Evolutionary conservation across 2,888 invertebrate genomes (phyloP).

Genomic region (Eilema depressum): DNA sequence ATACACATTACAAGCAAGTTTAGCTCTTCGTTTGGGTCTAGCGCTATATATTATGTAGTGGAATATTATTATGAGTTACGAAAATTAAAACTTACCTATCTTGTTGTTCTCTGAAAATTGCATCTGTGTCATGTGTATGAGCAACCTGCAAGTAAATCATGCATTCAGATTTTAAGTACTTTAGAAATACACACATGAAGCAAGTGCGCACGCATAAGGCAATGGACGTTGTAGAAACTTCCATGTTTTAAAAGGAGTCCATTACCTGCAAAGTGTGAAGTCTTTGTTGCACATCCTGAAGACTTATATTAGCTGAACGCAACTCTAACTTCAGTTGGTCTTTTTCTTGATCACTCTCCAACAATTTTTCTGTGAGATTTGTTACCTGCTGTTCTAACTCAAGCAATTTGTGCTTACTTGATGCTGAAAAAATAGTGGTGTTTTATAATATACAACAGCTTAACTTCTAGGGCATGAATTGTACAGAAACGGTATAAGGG

Average conservation of each 20-base stretch:
- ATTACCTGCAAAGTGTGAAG: conserved; percentile 77
- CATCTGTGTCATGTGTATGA: conserved; percentile 80
- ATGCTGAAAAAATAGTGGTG: conserved; percentile 62
- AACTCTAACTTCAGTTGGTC: conserved; percentile 79
- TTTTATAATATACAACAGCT: background rate
- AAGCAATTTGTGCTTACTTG: conserved; percentile 77
- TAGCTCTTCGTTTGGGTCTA: background rate
- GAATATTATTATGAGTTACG: background rate
- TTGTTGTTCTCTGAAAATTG: conserved; percentile 82
- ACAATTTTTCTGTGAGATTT: conserved; percentile 65
- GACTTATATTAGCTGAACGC: conserved; percentile 72
- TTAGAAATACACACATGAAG: too few species aligned
- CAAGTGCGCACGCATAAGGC: too few species aligned
- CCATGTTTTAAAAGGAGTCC: background rate
- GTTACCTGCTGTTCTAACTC: conserved; percentile 77
- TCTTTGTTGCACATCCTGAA: conserved; percentile 80
- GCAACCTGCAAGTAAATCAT: conserved; percentile 67
- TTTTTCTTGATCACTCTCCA: conserved; percentile 73
- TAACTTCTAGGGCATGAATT: background rate
- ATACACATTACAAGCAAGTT: background rate
- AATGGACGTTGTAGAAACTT: background rate
- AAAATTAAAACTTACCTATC: conserved; percentile 68
- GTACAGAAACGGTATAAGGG: background rate
- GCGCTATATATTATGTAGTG: background rate
- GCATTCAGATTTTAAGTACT: too few species aligned